phyloP scores from a whole-genome alignment of 2,888 invertebrate species.

The Cantharis lateralis region DNA sequence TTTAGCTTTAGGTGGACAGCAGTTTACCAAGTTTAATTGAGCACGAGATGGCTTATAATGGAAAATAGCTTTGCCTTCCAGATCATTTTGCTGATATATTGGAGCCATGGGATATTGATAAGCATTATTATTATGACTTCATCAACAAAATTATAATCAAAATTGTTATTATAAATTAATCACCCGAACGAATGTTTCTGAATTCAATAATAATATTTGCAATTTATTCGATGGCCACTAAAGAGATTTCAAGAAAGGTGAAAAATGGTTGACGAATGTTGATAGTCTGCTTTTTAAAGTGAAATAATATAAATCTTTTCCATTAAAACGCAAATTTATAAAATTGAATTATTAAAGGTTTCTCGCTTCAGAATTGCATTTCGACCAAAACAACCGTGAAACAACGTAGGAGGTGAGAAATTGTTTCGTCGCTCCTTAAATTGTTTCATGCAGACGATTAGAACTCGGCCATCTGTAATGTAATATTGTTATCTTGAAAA shows the following conservation, averaged over 20 bases:
- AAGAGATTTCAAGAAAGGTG: background rate
- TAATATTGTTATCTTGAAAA: constrained; percentile 55
- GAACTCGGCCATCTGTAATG: constrained; percentile 53
- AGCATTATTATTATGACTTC: background rate
- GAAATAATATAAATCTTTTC: constrained; percentile 6
- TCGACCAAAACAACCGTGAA: constrained; percentile 53
- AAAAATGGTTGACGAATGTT: background rate
- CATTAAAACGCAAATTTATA: constrained; percentile 24
- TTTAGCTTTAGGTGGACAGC: constrained; percentile 9
- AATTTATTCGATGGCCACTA: background rate
- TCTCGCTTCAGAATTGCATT: constrained; percentile 42
- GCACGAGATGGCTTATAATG: constrained; percentile 27
- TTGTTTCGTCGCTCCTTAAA: constrained; percentile 56
- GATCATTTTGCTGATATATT: constrained; percentile 21
- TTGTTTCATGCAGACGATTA: constrained; percentile 57
- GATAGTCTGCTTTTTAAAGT: background rate
- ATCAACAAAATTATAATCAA: background rate
- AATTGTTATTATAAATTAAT: background rate
- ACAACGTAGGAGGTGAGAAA: constrained; percentile 54
- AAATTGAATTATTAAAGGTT: constrained; percentile 25
- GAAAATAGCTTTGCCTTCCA: constrained; percentile 22
- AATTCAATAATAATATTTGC: background rate
- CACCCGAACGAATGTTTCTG: background rate
- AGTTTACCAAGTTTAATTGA: constrained; percentile 26
- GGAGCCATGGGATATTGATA: constrained; percentile 1